These are phyloP conservation scores for Scomber colias DNA, from an alignment of 2,113 vertebrate genomes.

Conservation along the genomic window DNA sequence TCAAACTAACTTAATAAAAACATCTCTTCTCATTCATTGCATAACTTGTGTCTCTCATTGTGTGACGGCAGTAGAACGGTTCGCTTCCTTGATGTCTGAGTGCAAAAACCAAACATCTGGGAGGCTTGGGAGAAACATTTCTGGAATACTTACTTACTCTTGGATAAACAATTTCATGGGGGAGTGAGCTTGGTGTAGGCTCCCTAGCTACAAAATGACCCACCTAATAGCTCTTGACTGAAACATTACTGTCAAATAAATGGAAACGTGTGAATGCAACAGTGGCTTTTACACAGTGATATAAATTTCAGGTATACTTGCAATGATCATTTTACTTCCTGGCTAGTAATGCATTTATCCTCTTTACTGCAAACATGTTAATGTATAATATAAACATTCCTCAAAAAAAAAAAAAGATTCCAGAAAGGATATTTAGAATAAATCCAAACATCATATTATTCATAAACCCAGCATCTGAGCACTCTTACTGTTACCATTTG, in stretches of 20 bases:
- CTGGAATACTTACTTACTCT: constrained; percentile 45
- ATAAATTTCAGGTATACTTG: constrained; percentile 20
- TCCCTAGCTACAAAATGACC: constrained; percentile 37
- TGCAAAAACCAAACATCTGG: constrained; percentile 26
- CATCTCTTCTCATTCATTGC: neutral
- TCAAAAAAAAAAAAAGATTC: constrained; percentile 19
- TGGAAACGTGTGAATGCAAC: constrained; percentile 43
- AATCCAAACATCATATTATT: too few species aligned
- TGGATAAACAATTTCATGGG: constrained; percentile 58
- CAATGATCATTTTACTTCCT: constrained; percentile 37
- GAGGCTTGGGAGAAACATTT: constrained; percentile 22
- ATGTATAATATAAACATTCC: neutral
- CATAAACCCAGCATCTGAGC: too few species aligned
- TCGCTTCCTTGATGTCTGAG: too few species aligned
- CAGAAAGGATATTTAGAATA: neutral
- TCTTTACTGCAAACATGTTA: constrained; percentile 20
- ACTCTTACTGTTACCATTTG: too few species aligned
- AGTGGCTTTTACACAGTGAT: constrained; percentile 40
- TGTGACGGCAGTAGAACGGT: too few species aligned
- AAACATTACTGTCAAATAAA: constrained; percentile 62
- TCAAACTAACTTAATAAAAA: neutral
- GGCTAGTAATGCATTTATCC: neutral
- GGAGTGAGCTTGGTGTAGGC: constrained; percentile 13
- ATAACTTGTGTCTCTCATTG: too few species aligned
- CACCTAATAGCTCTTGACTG: constrained; percentile 51